A percentile compares a stretch with the other conserved stretches of the same genome.
phyloP scores from a whole-genome alignment of 2,797 vertebrate species.

The Macropodus opercularis region DNA sequence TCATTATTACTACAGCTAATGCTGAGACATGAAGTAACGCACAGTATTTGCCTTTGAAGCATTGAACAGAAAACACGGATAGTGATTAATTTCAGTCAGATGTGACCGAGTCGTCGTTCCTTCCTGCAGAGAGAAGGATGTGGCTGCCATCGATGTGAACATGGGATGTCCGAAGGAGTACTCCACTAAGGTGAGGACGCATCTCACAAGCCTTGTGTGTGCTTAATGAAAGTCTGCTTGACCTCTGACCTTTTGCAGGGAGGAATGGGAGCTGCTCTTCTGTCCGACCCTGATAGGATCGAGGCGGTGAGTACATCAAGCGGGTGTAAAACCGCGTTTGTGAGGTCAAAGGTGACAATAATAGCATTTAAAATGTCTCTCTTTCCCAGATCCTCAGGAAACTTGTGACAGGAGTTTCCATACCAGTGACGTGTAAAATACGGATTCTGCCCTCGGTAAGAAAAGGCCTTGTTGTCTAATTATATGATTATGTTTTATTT shows the following conservation, averaged over 20 bases:
- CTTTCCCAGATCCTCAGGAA: conserved; percentile 86
- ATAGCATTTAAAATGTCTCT: background rate
- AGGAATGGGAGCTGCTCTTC: conserved; percentile 95
- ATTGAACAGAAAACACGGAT: no score
- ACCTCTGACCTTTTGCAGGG: conserved; percentile 81
- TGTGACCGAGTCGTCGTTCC: no score
- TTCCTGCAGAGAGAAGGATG: conserved; percentile 87
- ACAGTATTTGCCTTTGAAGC: no score
- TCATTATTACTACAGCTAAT: no score
- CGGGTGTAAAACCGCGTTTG: no score
- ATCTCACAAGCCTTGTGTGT: no score
- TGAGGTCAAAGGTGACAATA: no score
- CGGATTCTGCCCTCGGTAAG: conserved; percentile 92
- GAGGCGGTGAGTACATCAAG: conserved; percentile 89
- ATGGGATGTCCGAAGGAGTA: conserved; percentile 99
- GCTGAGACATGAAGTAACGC: no score
- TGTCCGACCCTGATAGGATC: conserved; percentile 92
- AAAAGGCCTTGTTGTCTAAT: no score
- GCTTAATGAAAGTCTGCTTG: conserved; percentile 11
- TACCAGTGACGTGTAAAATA: conserved; percentile 97
- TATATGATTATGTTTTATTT: no score
- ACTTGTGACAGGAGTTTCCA: conserved; percentile 87
- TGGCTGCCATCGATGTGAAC: conserved; percentile 94
- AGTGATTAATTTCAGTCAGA: no score
- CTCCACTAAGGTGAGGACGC: conserved; percentile 97